A percentile compares a stretch with the other conserved stretches of the same genome.
phyloP scores from a whole-genome alignment of 37 sponge, comb jelly and placozoan species.

The Hexactinellida sp. region DNA sequence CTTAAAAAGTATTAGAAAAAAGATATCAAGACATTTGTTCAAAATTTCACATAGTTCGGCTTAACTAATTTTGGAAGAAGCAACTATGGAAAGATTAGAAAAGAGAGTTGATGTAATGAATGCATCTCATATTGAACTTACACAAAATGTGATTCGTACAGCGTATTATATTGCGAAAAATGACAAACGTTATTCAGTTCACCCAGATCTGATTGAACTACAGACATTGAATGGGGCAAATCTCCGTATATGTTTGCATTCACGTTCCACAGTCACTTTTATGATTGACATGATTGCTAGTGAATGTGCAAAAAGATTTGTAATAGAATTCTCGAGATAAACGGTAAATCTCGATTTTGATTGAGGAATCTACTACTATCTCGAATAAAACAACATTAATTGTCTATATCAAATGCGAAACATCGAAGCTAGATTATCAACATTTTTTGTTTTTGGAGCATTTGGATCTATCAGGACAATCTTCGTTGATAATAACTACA shows the following conservation, averaged over 20 bases:
- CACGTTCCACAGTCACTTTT: neutral
- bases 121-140: neutral
- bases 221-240: conserved; percentile 17
- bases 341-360: neutral
- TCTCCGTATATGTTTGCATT: conserved; percentile 4
- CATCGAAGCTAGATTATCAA: neutral
- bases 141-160: conserved; percentile 14
- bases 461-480: conserved; percentile 15
- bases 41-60: neutral
- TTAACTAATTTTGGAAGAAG: conserved; percentile 5
- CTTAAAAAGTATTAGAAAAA: conserved; percentile 16
- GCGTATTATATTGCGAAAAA: conserved; percentile 14
- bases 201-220: conserved; percentile 14
- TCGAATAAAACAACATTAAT: conserved; percentile 17
- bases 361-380: conserved; percentile 2
- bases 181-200: neutral
- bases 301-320: conserved; percentile 17
- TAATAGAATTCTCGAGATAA: neutral
- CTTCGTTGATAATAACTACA: conserved; percentile 4
- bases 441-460: conserved; percentile 5
- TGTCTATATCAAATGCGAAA: conserved; percentile 6
- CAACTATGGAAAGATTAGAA: conserved; percentile 9
- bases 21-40: neutral
- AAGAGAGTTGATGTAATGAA: neutral
- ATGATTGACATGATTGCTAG: conserved; percentile 18